Evolutionary conservation across 2,113 vertebrate genomes (phyloP).

Genomic region (Pionites leucogaster): DNA sequence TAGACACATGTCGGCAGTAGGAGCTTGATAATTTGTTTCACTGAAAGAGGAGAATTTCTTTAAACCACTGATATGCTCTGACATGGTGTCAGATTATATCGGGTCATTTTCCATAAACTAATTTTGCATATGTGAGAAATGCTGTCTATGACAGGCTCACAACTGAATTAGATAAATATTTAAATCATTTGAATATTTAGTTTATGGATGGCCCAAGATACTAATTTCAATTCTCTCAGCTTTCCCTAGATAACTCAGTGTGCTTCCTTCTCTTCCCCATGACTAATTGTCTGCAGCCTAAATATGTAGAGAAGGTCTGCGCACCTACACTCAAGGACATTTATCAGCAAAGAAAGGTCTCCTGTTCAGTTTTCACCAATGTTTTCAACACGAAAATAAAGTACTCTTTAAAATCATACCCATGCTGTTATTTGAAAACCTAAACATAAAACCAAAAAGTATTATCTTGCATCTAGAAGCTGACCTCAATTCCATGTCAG

Average conservation of each 20-base stretch:
- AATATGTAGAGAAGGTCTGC: background rate
- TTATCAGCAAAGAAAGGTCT: background rate
- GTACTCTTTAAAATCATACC: background rate
- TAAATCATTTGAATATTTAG: background rate
- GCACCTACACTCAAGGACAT: background rate
- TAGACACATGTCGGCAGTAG: background rate
- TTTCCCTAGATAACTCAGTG: background rate
- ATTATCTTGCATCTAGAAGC: background rate
- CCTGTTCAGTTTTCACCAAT: background rate
- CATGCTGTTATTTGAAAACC: background rate
- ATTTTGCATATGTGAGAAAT: background rate
- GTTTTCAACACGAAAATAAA: background rate
- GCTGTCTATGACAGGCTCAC: background rate
- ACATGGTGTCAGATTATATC: slow-evolving; percentile 46
- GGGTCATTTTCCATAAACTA: background rate
- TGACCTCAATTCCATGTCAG: background rate
- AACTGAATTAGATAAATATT: slow-evolving; percentile 3
- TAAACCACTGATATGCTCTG: slow-evolving; percentile 15
- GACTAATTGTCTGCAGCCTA: background rate
- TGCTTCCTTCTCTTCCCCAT: background rate
- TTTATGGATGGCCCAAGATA: background rate
- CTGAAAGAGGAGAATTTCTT: background rate
- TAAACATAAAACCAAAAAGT: background rate
- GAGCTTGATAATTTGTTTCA: background rate
- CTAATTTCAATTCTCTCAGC: background rate